Percentiles rank a stretch among this genome's conserved stretches.
Evolutionary conservation across 2,113 vertebrate species (phyloP).

Genomic region (Hiodon alosoides): DNA sequence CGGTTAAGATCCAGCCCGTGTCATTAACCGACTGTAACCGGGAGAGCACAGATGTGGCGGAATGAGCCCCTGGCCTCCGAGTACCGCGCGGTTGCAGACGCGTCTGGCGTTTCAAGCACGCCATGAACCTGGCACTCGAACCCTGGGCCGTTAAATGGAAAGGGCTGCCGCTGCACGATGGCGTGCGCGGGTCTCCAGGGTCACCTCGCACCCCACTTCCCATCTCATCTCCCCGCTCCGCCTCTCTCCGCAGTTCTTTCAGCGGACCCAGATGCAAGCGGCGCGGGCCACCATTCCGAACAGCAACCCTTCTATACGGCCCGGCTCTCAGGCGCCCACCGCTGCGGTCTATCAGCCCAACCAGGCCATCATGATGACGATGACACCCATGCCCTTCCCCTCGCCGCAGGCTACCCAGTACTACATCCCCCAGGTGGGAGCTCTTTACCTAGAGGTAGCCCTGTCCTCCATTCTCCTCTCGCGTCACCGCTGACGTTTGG

Average conservation of each 20-base stretch:
- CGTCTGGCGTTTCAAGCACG: too few relatives aligned
- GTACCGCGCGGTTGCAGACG: too few relatives aligned
- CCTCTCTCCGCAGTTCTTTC: constrained; percentile 78
- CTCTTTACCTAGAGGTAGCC: too few relatives aligned
- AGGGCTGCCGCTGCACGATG: too few relatives aligned
- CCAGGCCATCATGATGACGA: constrained; percentile 96
- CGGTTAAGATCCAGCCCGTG: too few relatives aligned
- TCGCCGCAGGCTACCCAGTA: constrained; percentile 91
- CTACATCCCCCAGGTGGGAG: constrained; percentile 86
- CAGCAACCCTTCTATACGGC: constrained; percentile 83
- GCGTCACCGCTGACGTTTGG: neutral
- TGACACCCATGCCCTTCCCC: constrained; percentile 85
- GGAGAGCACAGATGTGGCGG: too few relatives aligned
- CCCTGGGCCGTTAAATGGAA: too few relatives aligned
- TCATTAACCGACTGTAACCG: too few relatives aligned
- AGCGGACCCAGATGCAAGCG: constrained; percentile 91
- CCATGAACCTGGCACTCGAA: too few relatives aligned
- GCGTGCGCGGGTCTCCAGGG: too few relatives aligned
- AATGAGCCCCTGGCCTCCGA: too few relatives aligned
- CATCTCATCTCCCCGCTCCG: neutral
- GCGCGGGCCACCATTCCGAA: constrained; percentile 81
- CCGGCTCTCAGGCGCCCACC: constrained; percentile 70
- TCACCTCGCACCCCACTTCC: too few relatives aligned
- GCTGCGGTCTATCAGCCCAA: constrained; percentile 87
- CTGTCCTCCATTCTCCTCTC: neutral